phyloP scores from a whole-genome alignment of 2,797 vertebrate genomes.

The Muscicapa comitata region DNA sequence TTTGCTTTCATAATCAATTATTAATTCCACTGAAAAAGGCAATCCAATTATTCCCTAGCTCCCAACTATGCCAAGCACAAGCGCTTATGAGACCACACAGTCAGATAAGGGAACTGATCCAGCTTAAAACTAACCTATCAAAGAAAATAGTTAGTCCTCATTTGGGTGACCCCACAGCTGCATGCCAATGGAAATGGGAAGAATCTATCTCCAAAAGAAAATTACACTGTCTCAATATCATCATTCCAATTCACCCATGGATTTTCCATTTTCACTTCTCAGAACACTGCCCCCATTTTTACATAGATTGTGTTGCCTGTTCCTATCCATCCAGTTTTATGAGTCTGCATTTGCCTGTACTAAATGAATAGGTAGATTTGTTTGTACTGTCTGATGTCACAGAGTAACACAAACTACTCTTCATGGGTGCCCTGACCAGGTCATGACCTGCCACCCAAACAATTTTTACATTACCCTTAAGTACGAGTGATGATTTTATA shows the following conservation, averaged over 20 bases:
- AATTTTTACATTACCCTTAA: neutral
- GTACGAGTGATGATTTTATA: neutral
- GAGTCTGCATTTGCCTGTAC: neutral
- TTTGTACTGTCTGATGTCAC: neutral
- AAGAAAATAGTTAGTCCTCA: neutral
- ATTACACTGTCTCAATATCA: neutral
- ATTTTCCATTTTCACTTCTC: neutral
- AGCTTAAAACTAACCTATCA: neutral
- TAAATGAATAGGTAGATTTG: neutral
- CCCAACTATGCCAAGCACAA: neutral
- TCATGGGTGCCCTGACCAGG: neutral
- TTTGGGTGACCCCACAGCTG: neutral
- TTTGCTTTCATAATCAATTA: slow-evolving; percentile 40
- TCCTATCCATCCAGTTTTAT: neutral
- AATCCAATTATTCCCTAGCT: slow-evolving; percentile 25
- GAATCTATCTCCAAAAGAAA: neutral
- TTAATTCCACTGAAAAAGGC: slow-evolving; percentile 34
- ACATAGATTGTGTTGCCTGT: neutral
- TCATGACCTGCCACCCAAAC: neutral
- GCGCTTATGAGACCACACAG: neutral
- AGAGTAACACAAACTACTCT: neutral
- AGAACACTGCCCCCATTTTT: neutral
- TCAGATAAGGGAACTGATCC: neutral
- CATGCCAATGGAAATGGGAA: neutral
- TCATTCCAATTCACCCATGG: neutral